Percentiles rank a stretch among this genome's conserved stretches.
phyloP scores from a whole-genome alignment of 2,113 vertebrate genomes.

The Xenotilapia longispinis region DNA sequence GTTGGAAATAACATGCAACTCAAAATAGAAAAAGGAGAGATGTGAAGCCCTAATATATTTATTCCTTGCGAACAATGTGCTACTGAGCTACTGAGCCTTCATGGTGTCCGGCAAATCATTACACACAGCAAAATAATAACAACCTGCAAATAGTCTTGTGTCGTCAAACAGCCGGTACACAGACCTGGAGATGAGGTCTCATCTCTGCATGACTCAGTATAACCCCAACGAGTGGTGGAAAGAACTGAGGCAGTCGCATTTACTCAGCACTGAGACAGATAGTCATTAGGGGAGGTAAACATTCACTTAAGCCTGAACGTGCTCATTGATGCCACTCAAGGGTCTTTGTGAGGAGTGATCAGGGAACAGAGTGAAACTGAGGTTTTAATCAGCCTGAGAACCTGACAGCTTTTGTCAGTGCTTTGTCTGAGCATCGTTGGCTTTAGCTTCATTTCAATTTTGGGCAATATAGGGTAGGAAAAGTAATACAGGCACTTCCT shows the following conservation, averaged over 20 bases:
- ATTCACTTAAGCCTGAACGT: constrained; percentile 66
- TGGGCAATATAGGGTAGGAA: not conserved
- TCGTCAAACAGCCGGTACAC: constrained; percentile 8
- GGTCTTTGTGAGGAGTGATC: constrained; percentile 61
- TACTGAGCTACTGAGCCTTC: not conserved
- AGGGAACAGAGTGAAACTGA: constrained; percentile 52
- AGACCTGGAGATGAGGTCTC: not conserved
- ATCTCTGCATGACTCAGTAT: not conserved
- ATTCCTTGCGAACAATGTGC: not conserved
- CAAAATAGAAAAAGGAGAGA: not conserved
- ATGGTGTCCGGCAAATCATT: not conserved
- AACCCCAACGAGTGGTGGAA: constrained; percentile 7
- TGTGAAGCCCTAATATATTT: not conserved
- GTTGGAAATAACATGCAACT: not conserved
- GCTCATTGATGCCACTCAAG: constrained; percentile 61
- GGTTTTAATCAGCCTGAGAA: constrained; percentile 71
- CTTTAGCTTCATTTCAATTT: not conserved
- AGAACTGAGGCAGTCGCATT: constrained; percentile 29
- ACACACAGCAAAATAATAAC: not conserved
- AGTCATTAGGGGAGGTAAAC: constrained; percentile 72
- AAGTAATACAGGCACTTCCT: not conserved
- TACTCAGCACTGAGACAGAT: constrained; percentile 58
- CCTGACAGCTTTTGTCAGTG: constrained; percentile 60
- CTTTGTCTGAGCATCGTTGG: constrained; percentile 20
- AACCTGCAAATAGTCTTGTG: not conserved